These are phyloP conservation scores for Sakesphorus luctuosus DNA, from an alignment of 2,113 vertebrate species.

Conservation along the genomic window DNA sequence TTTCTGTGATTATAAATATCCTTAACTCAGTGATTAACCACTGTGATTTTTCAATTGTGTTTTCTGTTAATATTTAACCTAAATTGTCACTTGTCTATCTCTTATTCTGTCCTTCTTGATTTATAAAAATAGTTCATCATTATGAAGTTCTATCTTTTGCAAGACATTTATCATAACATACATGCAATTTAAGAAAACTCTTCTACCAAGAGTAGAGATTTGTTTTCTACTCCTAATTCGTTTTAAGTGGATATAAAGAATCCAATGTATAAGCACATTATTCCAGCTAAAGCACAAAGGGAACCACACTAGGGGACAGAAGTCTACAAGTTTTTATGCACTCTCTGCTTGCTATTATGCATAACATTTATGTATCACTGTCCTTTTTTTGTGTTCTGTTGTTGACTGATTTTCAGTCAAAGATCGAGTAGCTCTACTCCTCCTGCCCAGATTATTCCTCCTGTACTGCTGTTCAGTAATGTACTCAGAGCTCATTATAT, in stretches of 20 bases:
- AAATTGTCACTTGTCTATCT: neutral
- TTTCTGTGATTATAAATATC: neutral
- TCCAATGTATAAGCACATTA: neutral
- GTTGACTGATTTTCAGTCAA: neutral
- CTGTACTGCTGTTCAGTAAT: neutral
- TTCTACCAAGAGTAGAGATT: neutral
- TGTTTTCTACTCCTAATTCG: neutral
- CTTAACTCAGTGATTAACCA: neutral
- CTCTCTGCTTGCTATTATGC: neutral
- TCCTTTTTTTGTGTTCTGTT: neutral
- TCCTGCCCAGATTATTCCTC: neutral
- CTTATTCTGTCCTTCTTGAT: neutral
- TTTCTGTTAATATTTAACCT: constrained; percentile 16
- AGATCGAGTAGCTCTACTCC: neutral
- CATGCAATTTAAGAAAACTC: neutral
- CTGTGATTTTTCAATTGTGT: neutral
- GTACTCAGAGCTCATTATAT: neutral
- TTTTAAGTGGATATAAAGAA: neutral
- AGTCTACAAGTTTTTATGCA: neutral
- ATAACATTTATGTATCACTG: neutral
- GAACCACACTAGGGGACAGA: neutral
- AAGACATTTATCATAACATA: neutral
- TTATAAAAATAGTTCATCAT: constrained; percentile 32
- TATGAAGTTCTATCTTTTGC: neutral
- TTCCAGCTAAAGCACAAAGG: neutral